Evolutionary conservation across 2,797 vertebrate species (phyloP).

Genomic region (Spinus olivaceus): DNA sequence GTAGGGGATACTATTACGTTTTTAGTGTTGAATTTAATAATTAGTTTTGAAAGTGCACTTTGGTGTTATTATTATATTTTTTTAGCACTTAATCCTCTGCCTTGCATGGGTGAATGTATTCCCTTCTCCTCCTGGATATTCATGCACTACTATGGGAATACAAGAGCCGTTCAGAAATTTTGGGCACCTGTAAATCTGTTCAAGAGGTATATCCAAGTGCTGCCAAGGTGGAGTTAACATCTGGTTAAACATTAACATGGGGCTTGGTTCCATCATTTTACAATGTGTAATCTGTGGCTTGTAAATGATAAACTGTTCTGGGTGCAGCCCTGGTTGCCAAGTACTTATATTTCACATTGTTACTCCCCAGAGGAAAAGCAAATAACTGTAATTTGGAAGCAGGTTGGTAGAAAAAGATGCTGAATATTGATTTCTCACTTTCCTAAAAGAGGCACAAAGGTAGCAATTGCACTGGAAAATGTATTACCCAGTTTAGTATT

Average conservation of each 20-base stretch:
- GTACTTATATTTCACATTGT: background rate
- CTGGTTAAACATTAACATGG: background rate
- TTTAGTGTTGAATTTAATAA: background rate
- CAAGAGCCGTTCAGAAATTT: background rate
- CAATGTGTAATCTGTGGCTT: slow-evolving; percentile 2
- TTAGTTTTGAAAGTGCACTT: background rate
- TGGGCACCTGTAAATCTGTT: background rate
- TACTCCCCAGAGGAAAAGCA: background rate
- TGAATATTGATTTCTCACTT: background rate
- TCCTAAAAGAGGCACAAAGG: background rate
- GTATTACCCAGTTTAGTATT: background rate
- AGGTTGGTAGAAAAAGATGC: background rate
- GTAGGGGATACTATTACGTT: background rate
- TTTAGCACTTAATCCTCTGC: background rate
- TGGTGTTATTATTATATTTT: background rate
- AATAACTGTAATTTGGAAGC: background rate
- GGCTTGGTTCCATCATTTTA: background rate
- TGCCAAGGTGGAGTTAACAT: background rate
- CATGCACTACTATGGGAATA: accelerated
- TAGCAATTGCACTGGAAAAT: background rate
- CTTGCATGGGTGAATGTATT: background rate
- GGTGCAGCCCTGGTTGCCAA: background rate
- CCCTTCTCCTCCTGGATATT: background rate
- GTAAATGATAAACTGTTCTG: slow-evolving; percentile 35
- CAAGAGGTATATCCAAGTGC: background rate